Evolutionary conservation across 2,113 vertebrate genomes (phyloP).

Genomic region (Saguinus midas): DNA sequence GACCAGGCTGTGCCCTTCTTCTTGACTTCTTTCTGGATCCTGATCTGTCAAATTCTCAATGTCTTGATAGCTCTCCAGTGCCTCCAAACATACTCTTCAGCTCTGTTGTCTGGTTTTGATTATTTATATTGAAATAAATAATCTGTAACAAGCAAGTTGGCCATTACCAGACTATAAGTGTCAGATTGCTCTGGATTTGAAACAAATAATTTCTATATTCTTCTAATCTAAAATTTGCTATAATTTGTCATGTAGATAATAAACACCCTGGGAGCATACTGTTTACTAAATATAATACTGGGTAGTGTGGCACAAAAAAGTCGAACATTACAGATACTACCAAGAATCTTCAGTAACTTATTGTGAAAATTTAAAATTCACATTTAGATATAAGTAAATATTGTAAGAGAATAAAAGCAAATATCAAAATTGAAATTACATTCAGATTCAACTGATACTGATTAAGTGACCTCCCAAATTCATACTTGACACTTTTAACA

Average conservation of each 20-base stretch:
- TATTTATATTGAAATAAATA: background rate
- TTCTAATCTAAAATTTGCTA: background rate
- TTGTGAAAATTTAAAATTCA: background rate
- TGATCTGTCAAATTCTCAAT: background rate
- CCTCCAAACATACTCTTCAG: background rate
- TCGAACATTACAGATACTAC: background rate
- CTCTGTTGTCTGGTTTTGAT: background rate
- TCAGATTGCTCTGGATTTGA: background rate
- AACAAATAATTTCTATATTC: background rate
- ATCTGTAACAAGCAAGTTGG: background rate
- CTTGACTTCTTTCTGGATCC: background rate
- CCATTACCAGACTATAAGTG: background rate
- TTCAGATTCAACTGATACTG: background rate
- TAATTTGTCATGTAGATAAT: background rate
- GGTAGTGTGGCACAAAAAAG: background rate
- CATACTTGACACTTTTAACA: background rate
- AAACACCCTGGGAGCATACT: background rate
- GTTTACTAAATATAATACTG: background rate
- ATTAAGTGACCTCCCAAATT: background rate
- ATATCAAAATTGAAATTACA: background rate
- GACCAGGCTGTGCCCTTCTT: background rate
- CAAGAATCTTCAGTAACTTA: background rate
- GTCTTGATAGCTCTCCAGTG: background rate
- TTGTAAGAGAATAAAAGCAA: background rate
- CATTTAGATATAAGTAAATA: background rate